Percentiles rank a stretch among this genome's conserved stretches.
These are phyloP conservation scores for Idris sp. DNA, from an alignment of 1,140 invertebrate genomes.

Conservation along the genomic window DNA sequence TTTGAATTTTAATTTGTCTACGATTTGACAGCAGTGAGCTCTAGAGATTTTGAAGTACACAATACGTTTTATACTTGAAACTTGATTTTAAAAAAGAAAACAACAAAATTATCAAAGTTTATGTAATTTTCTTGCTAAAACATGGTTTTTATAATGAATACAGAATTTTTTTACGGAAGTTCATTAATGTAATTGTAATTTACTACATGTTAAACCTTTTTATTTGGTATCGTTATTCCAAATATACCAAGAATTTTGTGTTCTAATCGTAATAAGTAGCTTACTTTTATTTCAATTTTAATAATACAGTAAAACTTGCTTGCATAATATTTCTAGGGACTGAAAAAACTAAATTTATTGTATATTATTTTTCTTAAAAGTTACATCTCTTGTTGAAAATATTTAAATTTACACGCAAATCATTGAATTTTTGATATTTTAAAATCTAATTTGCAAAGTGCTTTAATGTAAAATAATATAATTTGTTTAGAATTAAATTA, in stretches of 20 bases:
- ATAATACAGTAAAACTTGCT: no score
- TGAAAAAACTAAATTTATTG: no score
- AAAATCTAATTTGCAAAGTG: no score
- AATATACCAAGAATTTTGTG: conserved; percentile 9
- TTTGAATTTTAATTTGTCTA: conserved; percentile 38
- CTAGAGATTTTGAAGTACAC: conserved; percentile 29
- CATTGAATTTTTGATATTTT: no score
- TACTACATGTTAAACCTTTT: conserved; percentile 30
- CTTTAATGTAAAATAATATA: no score
- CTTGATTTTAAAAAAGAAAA: conserved; percentile 25
- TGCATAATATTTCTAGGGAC: no score
- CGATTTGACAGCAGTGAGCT: conserved; percentile 20
- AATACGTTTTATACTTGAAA: conserved; percentile 43
- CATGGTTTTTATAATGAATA: conserved; percentile 51
- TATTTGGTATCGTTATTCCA: conserved; percentile 11
- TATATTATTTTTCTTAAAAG: no score
- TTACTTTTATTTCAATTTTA: no score
- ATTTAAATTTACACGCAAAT: no score
- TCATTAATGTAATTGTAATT: conserved; percentile 35
- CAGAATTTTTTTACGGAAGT: conserved; percentile 46
- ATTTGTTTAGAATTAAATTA: no score
- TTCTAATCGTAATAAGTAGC: no score
- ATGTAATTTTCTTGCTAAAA: conserved; percentile 30
- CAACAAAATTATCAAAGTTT: conserved; percentile 14
- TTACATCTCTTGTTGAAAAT: no score